Conservation (phyloP, 2,888 invertebrate species). For the Amiota minor region DNA sequence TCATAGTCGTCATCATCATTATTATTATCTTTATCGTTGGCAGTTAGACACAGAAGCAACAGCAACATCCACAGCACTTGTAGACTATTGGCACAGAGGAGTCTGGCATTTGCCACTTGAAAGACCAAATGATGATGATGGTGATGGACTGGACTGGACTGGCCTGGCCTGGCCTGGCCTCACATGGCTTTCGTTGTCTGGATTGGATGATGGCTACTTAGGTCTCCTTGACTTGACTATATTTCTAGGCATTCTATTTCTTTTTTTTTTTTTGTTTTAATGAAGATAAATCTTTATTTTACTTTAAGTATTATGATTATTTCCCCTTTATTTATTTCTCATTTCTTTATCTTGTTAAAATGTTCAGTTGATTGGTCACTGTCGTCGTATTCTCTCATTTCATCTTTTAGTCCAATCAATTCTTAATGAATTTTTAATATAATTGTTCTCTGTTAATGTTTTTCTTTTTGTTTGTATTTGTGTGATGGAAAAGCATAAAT, state of each 20-base stretch:
- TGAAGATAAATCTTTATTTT: constrained; percentile 24
- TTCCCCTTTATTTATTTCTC: not conserved
- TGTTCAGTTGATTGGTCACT: constrained; percentile 23
- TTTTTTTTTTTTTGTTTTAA: constrained; percentile 13
- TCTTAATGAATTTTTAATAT: constrained; percentile 58
- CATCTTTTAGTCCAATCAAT: constrained; percentile 8
- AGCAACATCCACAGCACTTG: not conserved
- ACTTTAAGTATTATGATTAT: constrained; percentile 27
- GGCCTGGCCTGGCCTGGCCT: not conserved
- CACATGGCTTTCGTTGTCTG: not conserved
- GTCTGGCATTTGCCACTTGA: constrained; percentile 17
- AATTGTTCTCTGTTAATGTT: constrained; percentile 3
- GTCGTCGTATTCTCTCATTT: not conserved
- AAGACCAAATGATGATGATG: not conserved
- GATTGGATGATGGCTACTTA: too few relatives aligned
- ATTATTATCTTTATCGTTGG: not conserved
- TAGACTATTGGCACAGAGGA: not conserved
- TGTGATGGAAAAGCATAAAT: not conserved
- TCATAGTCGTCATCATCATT: constrained; percentile 1
- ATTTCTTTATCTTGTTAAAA: constrained; percentile 8
- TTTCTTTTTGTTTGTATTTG: not conserved
- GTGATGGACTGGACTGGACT: not conserved
- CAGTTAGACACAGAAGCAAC: not conserved
- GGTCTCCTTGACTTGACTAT: not conserved
- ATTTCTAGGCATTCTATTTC: not conserved